Percentiles rank a stretch among this genome's conserved stretches.
Evolutionary conservation across 2,888 invertebrate genomes (phyloP).

Genomic region (Clitarchus hookeri): DNA sequence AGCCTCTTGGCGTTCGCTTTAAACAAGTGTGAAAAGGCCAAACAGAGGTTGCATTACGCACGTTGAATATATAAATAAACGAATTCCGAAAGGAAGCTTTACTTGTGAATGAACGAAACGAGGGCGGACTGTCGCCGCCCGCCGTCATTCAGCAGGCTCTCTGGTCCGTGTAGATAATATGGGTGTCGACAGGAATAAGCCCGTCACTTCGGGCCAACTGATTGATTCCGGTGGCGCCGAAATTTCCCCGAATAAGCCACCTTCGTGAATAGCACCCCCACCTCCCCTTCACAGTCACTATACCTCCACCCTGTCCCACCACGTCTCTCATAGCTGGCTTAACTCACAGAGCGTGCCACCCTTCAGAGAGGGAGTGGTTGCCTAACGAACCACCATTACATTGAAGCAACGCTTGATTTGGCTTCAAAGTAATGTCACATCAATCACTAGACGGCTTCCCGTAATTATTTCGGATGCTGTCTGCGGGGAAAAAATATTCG

Average conservation of each 20-base stretch:
- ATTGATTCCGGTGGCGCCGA: neutral
- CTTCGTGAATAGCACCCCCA: neutral
- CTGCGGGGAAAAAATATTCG: neutral
- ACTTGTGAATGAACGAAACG: neutral
- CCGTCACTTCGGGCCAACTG: constrained; percentile 14
- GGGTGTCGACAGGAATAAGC: neutral
- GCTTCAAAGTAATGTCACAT: neutral
- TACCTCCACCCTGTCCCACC: neutral
- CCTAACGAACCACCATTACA: neutral
- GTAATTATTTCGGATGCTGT: constrained; percentile 7
- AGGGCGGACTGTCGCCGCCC: neutral
- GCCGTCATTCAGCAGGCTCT: neutral
- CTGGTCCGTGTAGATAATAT: neutral
- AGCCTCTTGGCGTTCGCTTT: neutral
- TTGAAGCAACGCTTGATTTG: neutral
- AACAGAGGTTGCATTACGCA: neutral
- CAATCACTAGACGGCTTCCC: constrained; percentile 8
- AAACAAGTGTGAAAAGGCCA: neutral
- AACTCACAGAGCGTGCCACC: neutral
- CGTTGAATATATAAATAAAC: neutral
- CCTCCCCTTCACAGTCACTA: neutral
- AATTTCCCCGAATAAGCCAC: neutral
- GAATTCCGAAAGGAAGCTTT: neutral
- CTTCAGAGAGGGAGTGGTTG: neutral
- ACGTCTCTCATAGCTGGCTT: neutral